These are phyloP conservation scores for Formica aserva DNA, from an alignment of 2,888 invertebrate genomes.

Conservation along the genomic window DNA sequence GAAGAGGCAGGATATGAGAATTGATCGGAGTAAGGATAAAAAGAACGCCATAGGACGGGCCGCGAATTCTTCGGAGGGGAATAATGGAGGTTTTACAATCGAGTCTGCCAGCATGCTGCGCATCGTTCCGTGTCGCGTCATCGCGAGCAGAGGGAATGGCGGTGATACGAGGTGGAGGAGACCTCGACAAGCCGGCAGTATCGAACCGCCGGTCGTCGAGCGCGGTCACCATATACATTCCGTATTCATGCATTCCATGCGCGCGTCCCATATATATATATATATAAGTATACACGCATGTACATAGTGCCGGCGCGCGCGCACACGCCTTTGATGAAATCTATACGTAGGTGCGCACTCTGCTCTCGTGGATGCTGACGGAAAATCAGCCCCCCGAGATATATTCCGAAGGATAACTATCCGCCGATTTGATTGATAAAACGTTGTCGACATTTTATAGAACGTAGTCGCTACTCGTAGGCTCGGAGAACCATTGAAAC, in stretches of 20 bases:
- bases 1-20: conserved; percentile 74
- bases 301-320: conserved; percentile 35
- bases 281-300: conserved; percentile 37
- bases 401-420: neutral
- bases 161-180: conserved; percentile 67
- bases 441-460: neutral
- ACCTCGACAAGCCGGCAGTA: conserved; percentile 79
- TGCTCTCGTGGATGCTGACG: neutral
- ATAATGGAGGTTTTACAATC: neutral
- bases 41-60: neutral
- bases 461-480: neutral
- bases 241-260: conserved; percentile 74
- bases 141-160: conserved; percentile 62
- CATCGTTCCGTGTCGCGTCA: conserved; percentile 25
- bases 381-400: neutral
- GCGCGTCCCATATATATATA: conserved; percentile 19
- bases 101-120: conserved; percentile 4
- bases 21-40: conserved; percentile 72
- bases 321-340: conserved; percentile 26
- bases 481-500: neutral
- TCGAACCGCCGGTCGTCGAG: conserved; percentile 84
- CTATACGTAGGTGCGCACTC: conserved; percentile 17
- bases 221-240: conserved; percentile 75
- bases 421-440: neutral
- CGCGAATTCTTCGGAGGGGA: neutral